A percentile compares a stretch with the other conserved stretches of the same genome.
phyloP scores from a whole-genome alignment of 1,140 invertebrate genomes.

The Eubasilissa regina region DNA sequence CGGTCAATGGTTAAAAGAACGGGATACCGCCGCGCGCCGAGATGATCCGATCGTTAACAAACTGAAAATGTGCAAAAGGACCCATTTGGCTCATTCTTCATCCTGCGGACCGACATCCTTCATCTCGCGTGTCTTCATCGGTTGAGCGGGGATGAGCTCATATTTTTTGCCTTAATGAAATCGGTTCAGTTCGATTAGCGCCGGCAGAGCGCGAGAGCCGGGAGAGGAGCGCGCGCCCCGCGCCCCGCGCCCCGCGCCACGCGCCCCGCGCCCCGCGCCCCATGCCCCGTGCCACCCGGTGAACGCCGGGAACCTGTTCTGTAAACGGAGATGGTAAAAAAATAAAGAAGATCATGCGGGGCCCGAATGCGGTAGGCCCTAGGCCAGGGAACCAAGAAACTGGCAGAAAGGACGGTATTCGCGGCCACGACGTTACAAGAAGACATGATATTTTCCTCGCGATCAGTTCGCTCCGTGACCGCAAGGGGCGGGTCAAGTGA shows the following conservation, averaged over 20 bases:
- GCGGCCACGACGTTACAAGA: no score
- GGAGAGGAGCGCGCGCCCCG: slow-evolving; percentile 21
- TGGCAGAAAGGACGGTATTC: no score
- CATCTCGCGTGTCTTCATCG: neutral
- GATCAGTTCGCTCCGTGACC: no score
- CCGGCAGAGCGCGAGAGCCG: slow-evolving; percentile 41
- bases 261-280: slow-evolving; percentile 12
- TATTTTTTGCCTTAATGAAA: slow-evolving; percentile 21
- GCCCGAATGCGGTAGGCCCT: neutral
- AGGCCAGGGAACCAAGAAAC: neutral
- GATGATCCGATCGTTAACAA: no score
- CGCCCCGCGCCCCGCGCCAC: slow-evolving; percentile 8
- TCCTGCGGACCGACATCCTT: neutral
- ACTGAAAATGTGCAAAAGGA: neutral
- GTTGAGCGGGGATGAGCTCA: slow-evolving; percentile 6
- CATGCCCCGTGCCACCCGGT: slow-evolving; percentile 2
- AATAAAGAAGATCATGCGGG: slow-evolving; percentile 24
- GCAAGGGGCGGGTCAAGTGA: no score
- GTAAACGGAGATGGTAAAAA: slow-evolving; percentile 26
- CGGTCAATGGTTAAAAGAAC: no score
- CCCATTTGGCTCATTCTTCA: neutral
- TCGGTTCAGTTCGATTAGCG: slow-evolving; percentile 43
- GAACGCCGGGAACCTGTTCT: slow-evolving; percentile 39
- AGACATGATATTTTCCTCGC: no score
- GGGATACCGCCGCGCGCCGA: no score